Base-by-base conservation (phyloP, 1,140 invertebrate species). In the Adoxophyes honmai region DNA sequence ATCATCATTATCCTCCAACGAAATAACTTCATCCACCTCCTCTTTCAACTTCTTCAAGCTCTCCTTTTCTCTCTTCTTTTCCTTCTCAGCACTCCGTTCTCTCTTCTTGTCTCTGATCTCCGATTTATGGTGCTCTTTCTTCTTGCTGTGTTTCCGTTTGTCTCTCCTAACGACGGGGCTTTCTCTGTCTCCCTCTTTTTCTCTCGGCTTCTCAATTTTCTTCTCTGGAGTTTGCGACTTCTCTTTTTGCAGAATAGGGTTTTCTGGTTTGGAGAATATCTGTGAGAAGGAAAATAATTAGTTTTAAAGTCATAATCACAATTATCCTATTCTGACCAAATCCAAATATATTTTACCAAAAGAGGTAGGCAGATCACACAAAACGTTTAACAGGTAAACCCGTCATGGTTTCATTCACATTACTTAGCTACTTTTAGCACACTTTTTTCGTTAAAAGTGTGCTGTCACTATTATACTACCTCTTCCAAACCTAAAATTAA, bases 1-100 rank as follows among this genome's bases (percentile, higher is more conserved):
- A 68, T 86, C 82, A 6, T 78, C 78, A 69, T 85, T 85, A 55
- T 88, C 86, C 21, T 80, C 81, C n/a, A 88, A 52, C 0, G 79
- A 81, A 52, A 88, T 88, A 34, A 88, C 76, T 53, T 86, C 86
- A 33, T 77, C 76, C n/a, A 75, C 18, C 1, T 73, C 70, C 3
- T 80, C 72, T n/a, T n/a, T n/a, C n/a, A n/a, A n/a, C 42, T 70
- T 75, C 11, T 48, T 48, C 1, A n/a, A 16, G 38, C 33, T 62
- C 4, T 57, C 28, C 38, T 70, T 78, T 18, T 34, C 62, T 52
- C 59, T 78, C 66, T 74, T 86, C 59, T 48, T 60, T 16, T 53
- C 62, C 33, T 36, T 57, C 2, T 62, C 57, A 10, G 4, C 38
- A 13, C 57, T 42, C 36, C 14, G 36, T 8, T 54, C 37, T 52